phyloP scores from a whole-genome alignment of 2,797 vertebrate genomes.

The Salmo trutta region DNA sequence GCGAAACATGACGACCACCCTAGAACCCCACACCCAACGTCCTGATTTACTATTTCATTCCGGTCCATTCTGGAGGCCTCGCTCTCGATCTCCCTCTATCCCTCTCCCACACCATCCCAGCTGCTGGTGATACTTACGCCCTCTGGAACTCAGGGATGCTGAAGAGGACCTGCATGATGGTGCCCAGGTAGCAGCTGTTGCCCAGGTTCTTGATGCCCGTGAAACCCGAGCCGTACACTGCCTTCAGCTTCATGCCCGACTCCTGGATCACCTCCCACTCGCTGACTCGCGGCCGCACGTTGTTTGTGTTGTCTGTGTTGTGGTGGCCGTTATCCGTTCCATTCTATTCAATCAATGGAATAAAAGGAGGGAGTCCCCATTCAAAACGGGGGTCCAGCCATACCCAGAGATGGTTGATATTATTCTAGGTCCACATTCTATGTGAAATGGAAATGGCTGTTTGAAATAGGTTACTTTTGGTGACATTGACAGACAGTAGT shows the following conservation, averaged over 20 bases:
- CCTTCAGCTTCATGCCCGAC: slow-evolving; percentile 92
- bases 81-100: neutral
- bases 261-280: slow-evolving; percentile 99
- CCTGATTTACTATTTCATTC: no score
- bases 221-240: slow-evolving; percentile 93
- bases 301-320: slow-evolving; percentile 80
- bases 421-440: neutral
- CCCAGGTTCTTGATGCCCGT: slow-evolving; percentile 94
- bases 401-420: no score
- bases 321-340: slow-evolving; percentile 90
- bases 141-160: slow-evolving; percentile 99
- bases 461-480: neutral
- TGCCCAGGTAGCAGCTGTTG: slow-evolving; percentile 92
- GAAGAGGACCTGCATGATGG: slow-evolving; percentile 95
- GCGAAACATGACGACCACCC: no score
- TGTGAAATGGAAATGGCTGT: neutral
- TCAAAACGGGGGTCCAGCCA: neutral
- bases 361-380: neutral
- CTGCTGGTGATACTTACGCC: slow-evolving; percentile 84
- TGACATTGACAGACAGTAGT: neutral
- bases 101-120: neutral
- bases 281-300: slow-evolving; percentile 84
- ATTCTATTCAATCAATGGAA: neutral
- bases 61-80: no score
- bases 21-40: no score